Evolutionary conservation across 2,797 vertebrate genomes (phyloP), one percentile per base, ranked within the genome.

Genomic region (Babyrousa celebensis): DNA sequence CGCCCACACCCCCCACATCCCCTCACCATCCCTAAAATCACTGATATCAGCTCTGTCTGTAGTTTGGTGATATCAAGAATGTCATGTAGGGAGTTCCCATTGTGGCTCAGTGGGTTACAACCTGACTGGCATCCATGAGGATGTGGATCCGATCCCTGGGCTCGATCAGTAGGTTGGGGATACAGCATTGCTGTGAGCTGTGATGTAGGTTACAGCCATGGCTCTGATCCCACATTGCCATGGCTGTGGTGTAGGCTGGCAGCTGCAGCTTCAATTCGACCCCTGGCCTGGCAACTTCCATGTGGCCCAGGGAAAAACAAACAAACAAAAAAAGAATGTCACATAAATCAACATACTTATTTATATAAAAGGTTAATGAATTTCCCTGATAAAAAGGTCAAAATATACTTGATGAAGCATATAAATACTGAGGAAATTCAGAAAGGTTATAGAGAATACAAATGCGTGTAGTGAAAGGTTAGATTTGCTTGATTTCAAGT

Each of bases 401-500:
- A n/a, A 72, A 9, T 27, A 0, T 70, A 65, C 9, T 74, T 56
- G 18, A 78, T 74, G 36, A 91, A 74, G 56, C 20, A 4, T 29
- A 0, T 36, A 65, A 95, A 58, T 82, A 36, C 25, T 68, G 65
- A 72, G 82, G 63, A 90, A 65, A 79, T 71, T 40, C 21, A 5
- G 29, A n/a, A 91, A 70, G 14, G 12, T 62, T 62, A 9, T 48
- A 67, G 58, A 91, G 23, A 68, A 48, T 58, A 52, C 65, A 71
- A 8, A 18, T 52, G 1, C 4, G 2, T 72, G 2, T 21, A 79
- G 17, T 29, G 25, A 70, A 63, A 85, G 20, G 67, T 75, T 52
- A 82, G 68, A 58, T 91, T 52, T 89, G 29, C 23, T 79, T 93
- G 58, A 75, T 74, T 88, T 74, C 58, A 90, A 6, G 68, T 58